These are phyloP conservation scores for Globodera ellingtonae DNA, from an alignment of 1,140 invertebrate species.

Conservation along the genomic window DNA sequence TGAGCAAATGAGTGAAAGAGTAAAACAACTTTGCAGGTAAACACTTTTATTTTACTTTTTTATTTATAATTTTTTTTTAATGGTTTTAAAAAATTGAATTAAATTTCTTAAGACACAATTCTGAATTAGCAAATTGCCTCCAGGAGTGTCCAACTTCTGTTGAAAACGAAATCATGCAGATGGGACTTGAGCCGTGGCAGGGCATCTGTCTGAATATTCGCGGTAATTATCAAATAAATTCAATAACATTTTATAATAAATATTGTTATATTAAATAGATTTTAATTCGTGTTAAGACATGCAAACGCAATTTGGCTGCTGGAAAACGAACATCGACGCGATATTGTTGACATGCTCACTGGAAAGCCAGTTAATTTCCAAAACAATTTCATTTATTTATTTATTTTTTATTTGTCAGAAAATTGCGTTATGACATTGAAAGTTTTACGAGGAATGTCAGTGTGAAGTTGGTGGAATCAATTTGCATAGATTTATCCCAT, in stretches of 20 bases:
- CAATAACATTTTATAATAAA: neutral
- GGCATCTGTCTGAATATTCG: slow-evolving; percentile 16
- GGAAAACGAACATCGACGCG: slow-evolving; percentile 24
- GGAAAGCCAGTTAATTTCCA: slow-evolving; percentile 20
- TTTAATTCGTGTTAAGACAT: slow-evolving; percentile 3
- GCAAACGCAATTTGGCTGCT: slow-evolving; percentile 26
- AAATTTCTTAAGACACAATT: slow-evolving; percentile 10
- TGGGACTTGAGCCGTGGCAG: slow-evolving; percentile 24
- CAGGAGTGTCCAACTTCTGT: slow-evolving; percentile 14
- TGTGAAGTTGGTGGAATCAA: slow-evolving; percentile 7
- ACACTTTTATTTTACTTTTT: neutral
- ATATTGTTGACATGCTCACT: slow-evolving; percentile 5
- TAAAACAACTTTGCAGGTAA: slow-evolving; percentile 16
- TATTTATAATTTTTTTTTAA: too few relatives aligned
- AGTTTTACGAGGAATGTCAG: slow-evolving; percentile 21
- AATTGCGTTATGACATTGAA: slow-evolving; percentile 24
- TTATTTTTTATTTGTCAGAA: slow-evolving; percentile 4
- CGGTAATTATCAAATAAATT: neutral
- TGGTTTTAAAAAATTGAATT: too few relatives aligned
- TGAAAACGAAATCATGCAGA: slow-evolving; percentile 22
- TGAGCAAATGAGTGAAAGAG: slow-evolving; percentile 15
- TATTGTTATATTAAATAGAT: neutral
- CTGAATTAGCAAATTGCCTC: slow-evolving; percentile 13
- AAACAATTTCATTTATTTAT: neutral
- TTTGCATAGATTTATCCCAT: slow-evolving; percentile 11